Evolutionary conservation across 2,113 vertebrate genomes (phyloP).

Genomic region (Cygnus buccinator): DNA sequence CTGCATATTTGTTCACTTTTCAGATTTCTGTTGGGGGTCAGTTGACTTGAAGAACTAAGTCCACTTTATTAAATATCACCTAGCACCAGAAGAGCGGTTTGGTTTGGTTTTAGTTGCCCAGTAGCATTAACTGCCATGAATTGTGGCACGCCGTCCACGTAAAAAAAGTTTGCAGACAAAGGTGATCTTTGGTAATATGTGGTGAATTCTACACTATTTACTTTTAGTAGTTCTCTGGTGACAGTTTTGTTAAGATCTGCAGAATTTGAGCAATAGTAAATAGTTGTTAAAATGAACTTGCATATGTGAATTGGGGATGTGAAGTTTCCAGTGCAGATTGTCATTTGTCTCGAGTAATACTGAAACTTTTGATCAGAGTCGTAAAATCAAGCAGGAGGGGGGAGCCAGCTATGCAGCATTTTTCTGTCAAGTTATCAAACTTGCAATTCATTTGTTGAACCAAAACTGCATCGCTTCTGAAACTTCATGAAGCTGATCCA

Average conservation of each 20-base stretch:
- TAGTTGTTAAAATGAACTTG: conserved; percentile 23
- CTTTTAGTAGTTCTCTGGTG: background rate
- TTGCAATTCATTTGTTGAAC: conserved; percentile 19
- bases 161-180: background rate
- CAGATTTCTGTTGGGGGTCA: background rate
- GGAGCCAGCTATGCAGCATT: conserved; percentile 66
- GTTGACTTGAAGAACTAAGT: background rate
- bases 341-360: conserved; percentile 49
- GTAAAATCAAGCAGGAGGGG: conserved; percentile 16
- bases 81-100: background rate
- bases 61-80: background rate
- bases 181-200: background rate
- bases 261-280: background rate
- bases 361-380: conserved; percentile 12
- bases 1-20: background rate
- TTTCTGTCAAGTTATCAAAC: conserved; percentile 58
- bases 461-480: conserved; percentile 58
- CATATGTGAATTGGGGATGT: conserved; percentile 2
- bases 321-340: conserved; percentile 47
- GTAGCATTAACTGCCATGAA: background rate
- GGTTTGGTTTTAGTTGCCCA: conserved; percentile 14
- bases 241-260: background rate
- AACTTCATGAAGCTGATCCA: conserved; percentile 44
- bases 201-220: background rate
- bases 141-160: background rate